Conservation (phyloP, 2,113 vertebrate species). For the Amia ocellicauda region DNA sequence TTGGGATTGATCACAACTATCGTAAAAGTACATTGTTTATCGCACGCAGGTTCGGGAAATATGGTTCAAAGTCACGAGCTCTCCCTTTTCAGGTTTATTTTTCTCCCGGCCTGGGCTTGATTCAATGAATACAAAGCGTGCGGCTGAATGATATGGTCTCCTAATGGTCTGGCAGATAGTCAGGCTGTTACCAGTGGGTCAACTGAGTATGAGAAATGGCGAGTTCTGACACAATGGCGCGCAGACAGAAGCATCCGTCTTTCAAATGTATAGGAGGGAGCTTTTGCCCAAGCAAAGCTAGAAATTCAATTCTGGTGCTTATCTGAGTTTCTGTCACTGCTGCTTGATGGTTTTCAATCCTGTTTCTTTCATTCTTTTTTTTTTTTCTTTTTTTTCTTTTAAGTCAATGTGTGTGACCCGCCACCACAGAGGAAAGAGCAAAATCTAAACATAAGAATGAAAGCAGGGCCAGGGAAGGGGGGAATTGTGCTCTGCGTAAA, state of each 20-base stretch:
- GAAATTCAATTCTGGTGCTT: too few relatives aligned
- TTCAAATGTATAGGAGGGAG: too few relatives aligned
- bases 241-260: not conserved
- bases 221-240: not conserved
- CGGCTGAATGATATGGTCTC: not conserved
- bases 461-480: too few relatives aligned
- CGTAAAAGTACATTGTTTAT: not conserved
- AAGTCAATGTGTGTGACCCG: too few relatives aligned
- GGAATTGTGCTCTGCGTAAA: too few relatives aligned
- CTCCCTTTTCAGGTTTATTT: not conserved
- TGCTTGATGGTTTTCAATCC: too few relatives aligned
- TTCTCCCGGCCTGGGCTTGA: not conserved
- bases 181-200: not conserved
- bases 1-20: constrained; percentile 3
- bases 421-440: too few relatives aligned
- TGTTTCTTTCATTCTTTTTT: constrained; percentile 29
- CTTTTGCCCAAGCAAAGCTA: too few relatives aligned
- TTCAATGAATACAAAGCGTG: not conserved
- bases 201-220: not conserved
- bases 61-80: not conserved
- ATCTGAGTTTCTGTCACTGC: too few relatives aligned
- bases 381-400: constrained; percentile 23
- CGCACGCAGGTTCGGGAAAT: not conserved
- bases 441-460: too few relatives aligned
- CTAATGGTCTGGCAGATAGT: not conserved